Evolutionary conservation across 1,140 invertebrate species (phyloP).

Genomic region (Leptinotarsa lineolata): DNA sequence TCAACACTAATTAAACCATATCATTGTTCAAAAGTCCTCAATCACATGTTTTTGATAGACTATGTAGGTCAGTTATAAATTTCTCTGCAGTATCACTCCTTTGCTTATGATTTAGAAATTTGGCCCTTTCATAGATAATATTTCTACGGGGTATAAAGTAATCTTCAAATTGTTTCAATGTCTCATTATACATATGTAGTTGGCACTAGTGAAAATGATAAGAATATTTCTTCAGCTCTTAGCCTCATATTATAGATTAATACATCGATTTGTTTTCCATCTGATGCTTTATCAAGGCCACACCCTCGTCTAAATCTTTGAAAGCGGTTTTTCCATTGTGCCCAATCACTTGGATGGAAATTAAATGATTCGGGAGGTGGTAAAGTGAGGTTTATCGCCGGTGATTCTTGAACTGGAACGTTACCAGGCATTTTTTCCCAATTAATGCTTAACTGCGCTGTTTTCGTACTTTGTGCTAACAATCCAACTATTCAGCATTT

Average conservation of each 20-base stretch:
- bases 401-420: neutral
- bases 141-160: neutral
- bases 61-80: neutral
- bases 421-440: neutral
- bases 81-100: neutral
- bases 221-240: neutral
- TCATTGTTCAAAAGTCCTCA: neutral
- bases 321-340: neutral
- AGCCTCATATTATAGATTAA: neutral
- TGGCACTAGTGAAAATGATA: neutral
- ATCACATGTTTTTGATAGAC: too few species aligned
- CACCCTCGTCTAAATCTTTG: neutral
- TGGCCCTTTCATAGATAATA: neutral
- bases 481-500: neutral
- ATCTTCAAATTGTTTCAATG: neutral
- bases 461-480: neutral
- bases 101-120: neutral
- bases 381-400: neutral
- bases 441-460: neutral
- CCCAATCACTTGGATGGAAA: neutral
- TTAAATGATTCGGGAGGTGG: neutral
- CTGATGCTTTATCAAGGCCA: neutral
- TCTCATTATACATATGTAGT: neutral
- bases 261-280: neutral
- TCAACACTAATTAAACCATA: neutral